Conservation (phyloP, 30 jellyfish, hydroid and myxozoan genomes). For the Aurelia aurita region DNA sequence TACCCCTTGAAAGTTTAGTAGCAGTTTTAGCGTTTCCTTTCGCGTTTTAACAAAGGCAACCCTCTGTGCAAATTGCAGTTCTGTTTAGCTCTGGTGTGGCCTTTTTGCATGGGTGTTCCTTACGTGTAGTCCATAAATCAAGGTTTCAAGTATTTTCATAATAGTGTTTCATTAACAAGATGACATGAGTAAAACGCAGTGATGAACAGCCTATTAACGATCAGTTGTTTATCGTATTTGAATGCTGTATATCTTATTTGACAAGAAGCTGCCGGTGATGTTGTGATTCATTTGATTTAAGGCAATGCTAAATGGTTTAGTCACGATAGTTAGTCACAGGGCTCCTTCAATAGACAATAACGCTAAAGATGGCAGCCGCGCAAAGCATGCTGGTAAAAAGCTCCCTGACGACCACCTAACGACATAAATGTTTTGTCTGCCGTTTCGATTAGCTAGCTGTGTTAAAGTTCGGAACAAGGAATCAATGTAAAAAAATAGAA, state of each 20-base stretch:
- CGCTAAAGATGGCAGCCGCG: too few species aligned
- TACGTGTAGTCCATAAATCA: constrained; percentile 5
- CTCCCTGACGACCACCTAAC: too few species aligned
- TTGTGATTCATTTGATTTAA: too few species aligned
- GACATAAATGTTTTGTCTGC: too few species aligned
- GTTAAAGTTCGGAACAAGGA: too few species aligned
- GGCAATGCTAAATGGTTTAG: too few species aligned
- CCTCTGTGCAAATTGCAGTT: background rate
- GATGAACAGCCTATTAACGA: background rate
- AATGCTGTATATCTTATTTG: background rate
- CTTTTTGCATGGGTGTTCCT: background rate
- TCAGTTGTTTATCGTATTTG: constrained; percentile 27
- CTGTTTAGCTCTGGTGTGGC: constrained; percentile 9
- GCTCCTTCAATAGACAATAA: too few species aligned
- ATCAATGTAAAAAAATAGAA: too few species aligned
- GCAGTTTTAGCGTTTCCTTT: background rate
- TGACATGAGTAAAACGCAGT: constrained; percentile 4
- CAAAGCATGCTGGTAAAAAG: too few species aligned
- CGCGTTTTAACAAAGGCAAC: background rate
- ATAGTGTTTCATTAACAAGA: constrained; percentile 1
- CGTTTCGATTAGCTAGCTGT: too few species aligned
- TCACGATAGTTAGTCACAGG: too few species aligned
- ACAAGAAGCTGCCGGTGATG: background rate
- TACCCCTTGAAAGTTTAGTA: too few species aligned
- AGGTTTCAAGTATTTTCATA: background rate